Evolutionary conservation across 2,888 invertebrate species (phyloP).

Genomic region (Agrilus biguttatus): DNA sequence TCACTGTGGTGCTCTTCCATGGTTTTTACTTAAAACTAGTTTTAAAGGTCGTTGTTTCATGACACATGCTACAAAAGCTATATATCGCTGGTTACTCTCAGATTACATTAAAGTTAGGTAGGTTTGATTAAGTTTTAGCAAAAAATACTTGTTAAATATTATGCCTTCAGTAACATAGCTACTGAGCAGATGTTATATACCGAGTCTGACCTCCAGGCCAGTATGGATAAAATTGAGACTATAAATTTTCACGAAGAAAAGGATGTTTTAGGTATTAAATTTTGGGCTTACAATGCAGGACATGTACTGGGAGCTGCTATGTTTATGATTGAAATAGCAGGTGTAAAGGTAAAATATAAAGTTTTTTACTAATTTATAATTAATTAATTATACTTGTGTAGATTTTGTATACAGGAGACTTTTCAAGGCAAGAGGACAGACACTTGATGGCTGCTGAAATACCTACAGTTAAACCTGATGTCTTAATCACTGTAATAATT

Average conservation of each 20-base stretch:
- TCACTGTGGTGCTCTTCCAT: slow-evolving; percentile 95
- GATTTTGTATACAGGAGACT: slow-evolving; percentile 94
- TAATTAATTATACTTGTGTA: slow-evolving; percentile 18
- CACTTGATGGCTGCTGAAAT: slow-evolving; percentile 99
- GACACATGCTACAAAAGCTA: slow-evolving; percentile 99
- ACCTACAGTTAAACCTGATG: slow-evolving; percentile 90
- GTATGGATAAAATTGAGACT: slow-evolving; percentile 98
- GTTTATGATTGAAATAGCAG: slow-evolving; percentile 99
- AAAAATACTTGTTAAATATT: not conserved
- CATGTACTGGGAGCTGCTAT: slow-evolving; percentile 98
- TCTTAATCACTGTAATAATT: slow-evolving; percentile 70
- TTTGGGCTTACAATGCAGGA: slow-evolving; percentile 98
- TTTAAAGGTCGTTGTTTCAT: slow-evolving; percentile 97
- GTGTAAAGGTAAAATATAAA: slow-evolving; percentile 55
- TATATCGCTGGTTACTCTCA: slow-evolving; percentile 94
- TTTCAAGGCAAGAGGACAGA: slow-evolving; percentile 94
- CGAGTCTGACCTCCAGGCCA: slow-evolving; percentile 90
- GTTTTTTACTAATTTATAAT: not conserved
- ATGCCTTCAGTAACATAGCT: slow-evolving; percentile 72
- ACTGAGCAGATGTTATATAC: slow-evolving; percentile 95
- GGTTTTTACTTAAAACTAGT: slow-evolving; percentile 93
- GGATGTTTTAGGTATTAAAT: slow-evolving; percentile 89
- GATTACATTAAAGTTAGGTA: slow-evolving; percentile 97
- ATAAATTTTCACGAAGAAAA: slow-evolving; percentile 97
- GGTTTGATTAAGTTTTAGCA: slow-evolving; percentile 4